phyloP scores from a whole-genome alignment of 1,140 invertebrate genomes.

The Lysiphlebus fabarum region DNA sequence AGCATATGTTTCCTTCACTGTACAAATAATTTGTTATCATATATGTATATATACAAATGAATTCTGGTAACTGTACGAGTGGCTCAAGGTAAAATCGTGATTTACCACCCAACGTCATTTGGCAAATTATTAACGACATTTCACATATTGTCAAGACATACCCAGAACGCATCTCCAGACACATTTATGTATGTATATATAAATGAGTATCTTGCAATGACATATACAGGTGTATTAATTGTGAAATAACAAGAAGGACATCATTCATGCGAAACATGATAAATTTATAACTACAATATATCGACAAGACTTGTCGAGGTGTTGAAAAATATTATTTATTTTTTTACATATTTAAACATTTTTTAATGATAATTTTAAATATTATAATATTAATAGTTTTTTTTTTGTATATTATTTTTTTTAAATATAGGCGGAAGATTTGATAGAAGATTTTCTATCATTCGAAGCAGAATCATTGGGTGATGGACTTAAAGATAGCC shows the following conservation, averaged over 20 bases:
- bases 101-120: conserved; percentile 25
- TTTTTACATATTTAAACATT: no score
- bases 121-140: conserved; percentile 27
- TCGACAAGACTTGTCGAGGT: no score
- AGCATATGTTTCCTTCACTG: neutral
- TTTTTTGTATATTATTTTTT: conserved; percentile 17
- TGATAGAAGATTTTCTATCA: conserved; percentile 74
- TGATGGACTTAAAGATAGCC: conserved; percentile 58
- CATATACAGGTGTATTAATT: neutral
- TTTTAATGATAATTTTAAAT: neutral
- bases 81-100: conserved; percentile 28
- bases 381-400: no score
- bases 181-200: neutral
- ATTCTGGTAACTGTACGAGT: conserved; percentile 19
- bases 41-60: neutral
- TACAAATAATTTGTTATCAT: neutral
- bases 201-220: neutral
- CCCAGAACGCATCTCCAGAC: neutral
- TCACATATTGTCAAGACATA: conserved; percentile 15
- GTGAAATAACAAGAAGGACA: neutral
- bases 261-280: conserved; percentile 1
- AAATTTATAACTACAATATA: neutral
- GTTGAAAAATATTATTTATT: no score
- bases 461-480: conserved; percentile 63
- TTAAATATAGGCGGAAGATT: conserved; percentile 68